phyloP scores from a whole-genome alignment of 35 echinoderm and acorn worm genomes.

The Holothuria glaberrima region DNA sequence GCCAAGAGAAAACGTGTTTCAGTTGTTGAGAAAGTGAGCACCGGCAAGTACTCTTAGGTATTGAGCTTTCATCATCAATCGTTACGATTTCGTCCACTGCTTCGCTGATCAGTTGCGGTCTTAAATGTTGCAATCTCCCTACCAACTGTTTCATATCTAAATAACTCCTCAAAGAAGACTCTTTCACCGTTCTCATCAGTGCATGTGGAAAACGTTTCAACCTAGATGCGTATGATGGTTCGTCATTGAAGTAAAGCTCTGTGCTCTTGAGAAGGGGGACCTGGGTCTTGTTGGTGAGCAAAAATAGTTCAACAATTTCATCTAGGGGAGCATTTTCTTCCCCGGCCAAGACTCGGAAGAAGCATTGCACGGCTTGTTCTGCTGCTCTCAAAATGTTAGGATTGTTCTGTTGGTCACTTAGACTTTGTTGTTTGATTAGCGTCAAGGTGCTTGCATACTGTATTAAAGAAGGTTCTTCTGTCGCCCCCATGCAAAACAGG shows the following conservation, averaged over 20 bases:
- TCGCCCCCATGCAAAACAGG: background rate
- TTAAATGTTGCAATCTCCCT: background rate
- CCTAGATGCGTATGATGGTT: background rate
- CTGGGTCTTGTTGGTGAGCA: background rate
- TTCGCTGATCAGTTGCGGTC: conserved; percentile 15
- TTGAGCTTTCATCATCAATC: background rate
- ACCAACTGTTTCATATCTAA: background rate
- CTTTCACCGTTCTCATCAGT: background rate
- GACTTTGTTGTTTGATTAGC: background rate
- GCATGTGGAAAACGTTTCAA: conserved; percentile 1
- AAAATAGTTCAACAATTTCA: background rate
- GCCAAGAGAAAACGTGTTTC: conserved; percentile 11
- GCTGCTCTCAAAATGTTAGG: background rate
- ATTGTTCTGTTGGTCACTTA: background rate
- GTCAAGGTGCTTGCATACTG: conserved; percentile 34
- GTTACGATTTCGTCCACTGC: background rate
- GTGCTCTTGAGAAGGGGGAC: background rate
- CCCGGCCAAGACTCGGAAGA: background rate
- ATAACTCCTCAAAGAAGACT: background rate
- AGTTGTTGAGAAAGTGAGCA: background rate
- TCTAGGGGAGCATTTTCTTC: background rate
- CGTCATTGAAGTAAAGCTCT: conserved; percentile 12
- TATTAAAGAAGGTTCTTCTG: conserved; percentile 6
- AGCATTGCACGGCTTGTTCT: background rate
- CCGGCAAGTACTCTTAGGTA: background rate